These are phyloP conservation scores for Nephrotoma appendiculata DNA, from an alignment of 2,888 invertebrate species.

Conservation along the genomic window DNA sequence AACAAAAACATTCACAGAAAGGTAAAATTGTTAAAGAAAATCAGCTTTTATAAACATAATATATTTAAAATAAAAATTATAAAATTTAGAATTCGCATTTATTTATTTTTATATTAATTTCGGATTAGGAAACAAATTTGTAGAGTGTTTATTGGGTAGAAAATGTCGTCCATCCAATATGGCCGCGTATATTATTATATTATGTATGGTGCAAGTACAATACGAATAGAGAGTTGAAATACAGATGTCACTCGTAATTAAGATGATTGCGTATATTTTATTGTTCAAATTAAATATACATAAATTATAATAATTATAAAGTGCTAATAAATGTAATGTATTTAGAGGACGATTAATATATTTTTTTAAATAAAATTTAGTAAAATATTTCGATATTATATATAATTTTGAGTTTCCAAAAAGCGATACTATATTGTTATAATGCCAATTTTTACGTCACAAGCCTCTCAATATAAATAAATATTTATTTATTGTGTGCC, in stretches of 20 bases:
- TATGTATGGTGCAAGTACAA: neutral
- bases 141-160: neutral
- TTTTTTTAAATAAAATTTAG: neutral
- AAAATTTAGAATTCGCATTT: neutral
- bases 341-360: neutral
- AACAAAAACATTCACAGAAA: neutral
- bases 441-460: neutral
- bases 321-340: neutral
- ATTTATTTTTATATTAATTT: neutral
- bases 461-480: neutral
- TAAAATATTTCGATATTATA: neutral
- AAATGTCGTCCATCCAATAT: neutral
- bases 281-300: neutral
- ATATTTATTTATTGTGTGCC: neutral
- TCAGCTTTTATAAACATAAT: neutral
- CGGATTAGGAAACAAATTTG: neutral
- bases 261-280: neutral
- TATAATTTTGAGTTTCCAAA: neutral
- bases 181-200: neutral
- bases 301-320: neutral
- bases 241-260: neutral
- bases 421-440: neutral
- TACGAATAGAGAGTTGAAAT: neutral
- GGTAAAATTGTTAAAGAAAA: neutral
- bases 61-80: neutral